Evolutionary conservation across 92 coral and sea anemone genomes (phyloP).

Genomic region (Heliopora coerulea): DNA sequence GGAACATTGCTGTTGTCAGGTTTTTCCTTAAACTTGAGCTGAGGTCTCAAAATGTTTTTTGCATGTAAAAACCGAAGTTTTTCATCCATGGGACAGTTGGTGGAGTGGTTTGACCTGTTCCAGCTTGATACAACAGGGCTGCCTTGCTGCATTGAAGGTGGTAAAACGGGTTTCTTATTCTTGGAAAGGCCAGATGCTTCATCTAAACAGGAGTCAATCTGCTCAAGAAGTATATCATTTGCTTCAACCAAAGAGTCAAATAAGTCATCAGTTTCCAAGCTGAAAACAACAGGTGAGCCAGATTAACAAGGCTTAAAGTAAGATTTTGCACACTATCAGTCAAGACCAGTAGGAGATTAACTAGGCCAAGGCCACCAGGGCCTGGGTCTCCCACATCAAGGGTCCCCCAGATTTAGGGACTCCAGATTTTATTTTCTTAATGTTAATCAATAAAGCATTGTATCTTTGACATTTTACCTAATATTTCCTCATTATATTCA

Average conservation of each 20-base stretch:
- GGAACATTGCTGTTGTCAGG: constrained; percentile 89
- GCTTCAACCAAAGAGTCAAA: constrained; percentile 87
- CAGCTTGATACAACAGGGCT: constrained; percentile 93
- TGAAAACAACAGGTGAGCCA: constrained; percentile 26
- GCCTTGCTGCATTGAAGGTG: constrained; percentile 72
- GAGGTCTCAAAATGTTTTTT: constrained; percentile 89
- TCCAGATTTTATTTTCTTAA: too few species aligned
- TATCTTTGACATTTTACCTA: too few species aligned
- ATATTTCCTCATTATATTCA: too few species aligned
- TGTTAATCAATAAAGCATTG: too few species aligned
- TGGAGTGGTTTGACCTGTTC: constrained; percentile 55
- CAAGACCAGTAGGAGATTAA: too few species aligned
- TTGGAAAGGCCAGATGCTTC: constrained; percentile 83
- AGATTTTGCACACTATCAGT: too few species aligned
- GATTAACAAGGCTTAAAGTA: too few species aligned
- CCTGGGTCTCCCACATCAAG: too few species aligned
- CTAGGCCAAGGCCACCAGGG: too few species aligned
- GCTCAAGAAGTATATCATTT: constrained; percentile 84
- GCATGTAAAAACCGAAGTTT: constrained; percentile 86
- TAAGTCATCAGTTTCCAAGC: constrained; percentile 78
- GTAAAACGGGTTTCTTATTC: constrained; percentile 73
- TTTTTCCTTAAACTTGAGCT: constrained; percentile 80
- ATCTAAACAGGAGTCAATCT: constrained; percentile 87
- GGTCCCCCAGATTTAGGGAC: too few species aligned
- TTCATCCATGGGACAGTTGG: constrained; percentile 51